phyloP scores from a whole-genome alignment of 2,797 vertebrate genomes.

The Chelon auratus region DNA sequence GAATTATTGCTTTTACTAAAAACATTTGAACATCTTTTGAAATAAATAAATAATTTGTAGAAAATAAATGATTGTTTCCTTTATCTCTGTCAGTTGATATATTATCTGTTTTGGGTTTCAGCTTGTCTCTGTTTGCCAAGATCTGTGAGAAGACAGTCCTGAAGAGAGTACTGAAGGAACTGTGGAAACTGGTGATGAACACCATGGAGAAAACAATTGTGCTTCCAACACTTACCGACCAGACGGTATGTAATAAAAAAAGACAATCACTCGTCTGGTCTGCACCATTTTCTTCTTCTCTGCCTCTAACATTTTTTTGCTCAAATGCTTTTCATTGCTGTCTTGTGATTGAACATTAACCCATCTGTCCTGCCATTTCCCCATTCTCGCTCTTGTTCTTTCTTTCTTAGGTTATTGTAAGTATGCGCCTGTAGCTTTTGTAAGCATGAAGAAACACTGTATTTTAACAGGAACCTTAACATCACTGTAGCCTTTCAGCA shows the following conservation, averaged over 20 bases:
- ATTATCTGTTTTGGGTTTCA: slow-evolving; percentile 64
- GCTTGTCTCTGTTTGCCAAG: slow-evolving; percentile 96
- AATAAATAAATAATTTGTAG: neutral
- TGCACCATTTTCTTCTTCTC: slow-evolving; percentile 14
- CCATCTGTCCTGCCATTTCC: slow-evolving; percentile 55
- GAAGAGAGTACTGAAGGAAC: slow-evolving; percentile 96
- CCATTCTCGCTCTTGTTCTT: slow-evolving; percentile 55
- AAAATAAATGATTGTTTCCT: neutral
- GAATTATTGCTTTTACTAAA: neutral
- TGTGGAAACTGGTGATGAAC: slow-evolving; percentile 99
- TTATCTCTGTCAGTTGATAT: slow-evolving; percentile 23
- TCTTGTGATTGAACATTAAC: slow-evolving; percentile 42
- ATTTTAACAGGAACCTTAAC: slow-evolving; percentile 16
- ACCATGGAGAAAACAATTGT: slow-evolving; percentile 99
- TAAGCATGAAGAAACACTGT: slow-evolving; percentile 63
- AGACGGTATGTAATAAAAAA: slow-evolving; percentile 75
- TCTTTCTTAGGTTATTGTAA: slow-evolving; percentile 76
- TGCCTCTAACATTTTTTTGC: slow-evolving; percentile 6
- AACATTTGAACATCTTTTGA: neutral
- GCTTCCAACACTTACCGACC: slow-evolving; percentile 86
- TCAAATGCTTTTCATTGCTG: slow-evolving; percentile 27
- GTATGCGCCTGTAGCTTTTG: slow-evolving; percentile 61
- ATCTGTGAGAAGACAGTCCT: slow-evolving; percentile 99
- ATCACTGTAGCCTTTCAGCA: slow-evolving; percentile 25
- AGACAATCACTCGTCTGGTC: neutral